A percentile compares a stretch with the other conserved stretches of the same genome.
Conservation (phyloP, 2,888 invertebrate species). For the Actias luna region DNA sequence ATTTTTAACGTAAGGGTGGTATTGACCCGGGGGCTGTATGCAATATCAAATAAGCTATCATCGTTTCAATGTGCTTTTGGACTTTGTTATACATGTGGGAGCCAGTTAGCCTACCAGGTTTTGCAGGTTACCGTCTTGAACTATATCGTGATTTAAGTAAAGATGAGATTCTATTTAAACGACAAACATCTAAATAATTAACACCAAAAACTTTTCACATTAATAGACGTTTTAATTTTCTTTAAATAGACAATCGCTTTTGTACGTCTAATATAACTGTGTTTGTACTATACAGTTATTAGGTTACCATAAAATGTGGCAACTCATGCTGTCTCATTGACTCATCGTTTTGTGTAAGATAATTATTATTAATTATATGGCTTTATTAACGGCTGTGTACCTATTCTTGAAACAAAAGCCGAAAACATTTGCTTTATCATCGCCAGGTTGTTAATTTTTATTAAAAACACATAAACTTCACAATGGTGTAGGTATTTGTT, state of each 20-base stretch:
- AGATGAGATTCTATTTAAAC: no score
- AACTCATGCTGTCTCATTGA: slow-evolving; percentile 65
- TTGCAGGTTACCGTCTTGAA: no score
- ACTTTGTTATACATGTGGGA: no score
- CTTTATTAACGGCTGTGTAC: slow-evolving; percentile 47
- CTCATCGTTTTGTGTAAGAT: slow-evolving; percentile 43
- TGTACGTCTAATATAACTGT: background rate
- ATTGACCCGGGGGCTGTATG: no score
- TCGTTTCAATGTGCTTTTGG: no score
- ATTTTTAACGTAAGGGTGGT: no score
- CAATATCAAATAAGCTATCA: no score
- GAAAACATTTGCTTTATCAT: slow-evolving; percentile 42
- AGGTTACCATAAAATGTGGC: slow-evolving; percentile 7
- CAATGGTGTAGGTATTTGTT: background rate
- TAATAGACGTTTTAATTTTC: no score
- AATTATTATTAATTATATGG: slow-evolving; percentile 70
- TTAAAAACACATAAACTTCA: slow-evolving; percentile 24
- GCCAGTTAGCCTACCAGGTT: no score
- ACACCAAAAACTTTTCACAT: no score
- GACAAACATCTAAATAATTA: no score
- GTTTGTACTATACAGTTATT: background rate
- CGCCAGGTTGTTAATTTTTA: slow-evolving; percentile 45
- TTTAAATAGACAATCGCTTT: background rate
- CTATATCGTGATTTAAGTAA: no score
- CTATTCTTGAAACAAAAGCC: slow-evolving; percentile 48